Evolutionary conservation across 2,888 invertebrate genomes (phyloP), one percentile per base, ranked within the genome.

Genomic region (Nymphalis polychloros): DNA sequence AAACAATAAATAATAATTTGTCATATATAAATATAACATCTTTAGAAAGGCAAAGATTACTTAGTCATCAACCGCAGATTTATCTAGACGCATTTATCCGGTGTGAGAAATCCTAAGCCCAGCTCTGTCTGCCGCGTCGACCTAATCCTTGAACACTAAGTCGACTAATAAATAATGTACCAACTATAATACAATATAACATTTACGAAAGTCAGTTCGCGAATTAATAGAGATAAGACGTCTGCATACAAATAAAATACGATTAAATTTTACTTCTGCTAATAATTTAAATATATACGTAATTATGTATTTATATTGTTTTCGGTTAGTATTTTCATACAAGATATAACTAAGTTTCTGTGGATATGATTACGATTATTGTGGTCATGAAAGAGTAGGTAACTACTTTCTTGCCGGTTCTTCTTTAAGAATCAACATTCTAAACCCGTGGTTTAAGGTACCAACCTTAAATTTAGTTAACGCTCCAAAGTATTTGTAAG

Each of bases 141-240:
- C 75, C 78, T 86, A 84, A 86, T 84, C 85, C 83, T 83, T 84
- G 81, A 84, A 82, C 83, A 76, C 66, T 69, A 77, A 77, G 79
- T 79, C 84, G 83, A 83, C 83, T 86, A 84, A 85, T 78, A 71
- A 85, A 84, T 77, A 71, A 71, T 63, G 49, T 46, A 41, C 74
- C 41, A 8, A 41, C 41, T 41, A 4, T 13, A 13, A 41, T 41
- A 41, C 13, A 41, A 41, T 41, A 41, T 76, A 75, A 76, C 77
- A 62, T 75, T 76, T 77, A 78, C 76, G 79, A 79, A 79, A 80
- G 80, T 81, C 55, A 41, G 20, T n/a, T 49, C 23, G 55, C 27
- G 47, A 53, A 55, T 55, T 57, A 49, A 52, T n/a, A 62, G 31
- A 27, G 27, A 60, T 60, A 19, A 65, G 17, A 16, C 27, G 60